Conservation (phyloP, 2,888 invertebrate genomes). For the Andrena haemorrhoa region DNA sequence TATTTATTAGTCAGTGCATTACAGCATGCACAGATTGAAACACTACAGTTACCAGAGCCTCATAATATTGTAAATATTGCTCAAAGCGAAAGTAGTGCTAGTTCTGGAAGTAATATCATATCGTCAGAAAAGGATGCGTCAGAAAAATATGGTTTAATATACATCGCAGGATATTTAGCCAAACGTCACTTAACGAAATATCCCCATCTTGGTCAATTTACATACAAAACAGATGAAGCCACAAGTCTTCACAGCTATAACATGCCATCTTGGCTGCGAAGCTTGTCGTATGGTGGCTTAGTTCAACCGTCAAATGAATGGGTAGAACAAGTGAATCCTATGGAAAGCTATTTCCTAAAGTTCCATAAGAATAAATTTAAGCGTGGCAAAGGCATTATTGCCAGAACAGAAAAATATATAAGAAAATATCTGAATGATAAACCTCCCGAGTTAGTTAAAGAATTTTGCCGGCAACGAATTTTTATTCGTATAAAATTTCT, state of each 20-base stretch:
- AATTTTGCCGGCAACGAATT: background rate
- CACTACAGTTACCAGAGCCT: background rate
- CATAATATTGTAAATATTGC: background rate
- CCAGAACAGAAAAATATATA: background rate
- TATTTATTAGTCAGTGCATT: slow-evolving; percentile 4
- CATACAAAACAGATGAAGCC: slow-evolving; percentile 5
- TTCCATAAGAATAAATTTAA: slow-evolving; percentile 5
- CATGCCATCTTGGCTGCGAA: background rate
- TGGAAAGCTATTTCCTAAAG: slow-evolving; percentile 2
- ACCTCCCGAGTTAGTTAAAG: background rate
- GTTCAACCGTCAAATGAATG: background rate
- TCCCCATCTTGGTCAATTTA: slow-evolving; percentile 9
- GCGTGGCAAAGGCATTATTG: background rate
- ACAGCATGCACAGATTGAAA: slow-evolving; percentile 4
- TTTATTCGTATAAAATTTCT: background rate
- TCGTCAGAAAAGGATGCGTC: background rate
- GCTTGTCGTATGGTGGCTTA: background rate
- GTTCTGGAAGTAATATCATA: background rate
- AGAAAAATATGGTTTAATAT: slow-evolving; percentile 5
- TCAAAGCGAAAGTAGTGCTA: slow-evolving; percentile 7
- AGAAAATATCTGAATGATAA: background rate
- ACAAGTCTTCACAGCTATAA: slow-evolving; percentile 9
- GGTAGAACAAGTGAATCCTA: background rate
- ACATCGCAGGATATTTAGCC: background rate
- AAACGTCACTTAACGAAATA: slow-evolving; percentile 9